phyloP scores from a whole-genome alignment of 2,113 vertebrate genomes.

The Saiga tatarica region DNA sequence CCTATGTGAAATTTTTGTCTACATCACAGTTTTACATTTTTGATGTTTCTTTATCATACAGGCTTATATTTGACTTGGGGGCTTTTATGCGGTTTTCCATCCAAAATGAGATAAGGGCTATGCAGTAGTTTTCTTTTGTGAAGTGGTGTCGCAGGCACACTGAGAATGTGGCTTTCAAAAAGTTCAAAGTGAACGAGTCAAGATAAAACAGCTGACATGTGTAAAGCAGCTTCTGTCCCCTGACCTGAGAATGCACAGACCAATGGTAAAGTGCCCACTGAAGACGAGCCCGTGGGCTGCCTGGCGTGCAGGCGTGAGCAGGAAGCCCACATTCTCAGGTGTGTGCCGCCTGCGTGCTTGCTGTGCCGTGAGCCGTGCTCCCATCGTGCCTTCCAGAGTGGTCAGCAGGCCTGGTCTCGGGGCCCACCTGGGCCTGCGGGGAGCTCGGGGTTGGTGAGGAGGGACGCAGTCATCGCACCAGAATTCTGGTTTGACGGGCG shows the following conservation, averaged over 20 bases:
- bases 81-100: conserved; percentile 17
- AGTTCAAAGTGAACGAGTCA: not conserved
- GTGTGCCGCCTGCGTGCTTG: not conserved
- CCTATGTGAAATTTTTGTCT: conserved; percentile 13
- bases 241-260: not conserved
- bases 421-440: not conserved
- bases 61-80: not conserved
- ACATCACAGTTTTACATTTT: not conserved
- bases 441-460: not conserved
- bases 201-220: not conserved
- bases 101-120: conserved; percentile 76
- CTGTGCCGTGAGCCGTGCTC: not conserved
- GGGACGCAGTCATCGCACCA: too few species aligned
- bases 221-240: not conserved
- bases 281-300: not conserved
- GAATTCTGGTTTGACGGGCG: not conserved
- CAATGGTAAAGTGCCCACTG: too few species aligned
- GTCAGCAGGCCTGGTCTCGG: not conserved
- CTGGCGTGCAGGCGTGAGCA: not conserved
- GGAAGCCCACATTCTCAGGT: conserved; percentile 62
- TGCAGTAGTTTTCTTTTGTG: conserved; percentile 29
- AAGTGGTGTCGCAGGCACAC: not conserved
- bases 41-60: not conserved
- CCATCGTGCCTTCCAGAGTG: not conserved
- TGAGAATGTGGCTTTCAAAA: conserved; percentile 66